Evolutionary conservation across 2,113 vertebrate species (phyloP), one percentile per base, ranked within the genome.

Genomic region (Sinocyclocheilus anophthalmus): DNA sequence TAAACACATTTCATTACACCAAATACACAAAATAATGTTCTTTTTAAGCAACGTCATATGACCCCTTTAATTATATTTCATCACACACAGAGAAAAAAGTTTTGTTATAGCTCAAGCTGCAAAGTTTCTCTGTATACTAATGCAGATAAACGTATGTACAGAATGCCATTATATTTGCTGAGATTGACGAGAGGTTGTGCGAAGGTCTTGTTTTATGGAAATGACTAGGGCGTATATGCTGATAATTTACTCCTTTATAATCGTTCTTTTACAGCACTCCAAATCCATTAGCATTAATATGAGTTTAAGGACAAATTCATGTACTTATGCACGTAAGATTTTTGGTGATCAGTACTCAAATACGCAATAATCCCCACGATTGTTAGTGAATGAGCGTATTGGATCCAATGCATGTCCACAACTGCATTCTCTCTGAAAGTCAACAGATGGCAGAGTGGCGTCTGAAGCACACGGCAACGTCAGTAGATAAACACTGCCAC

Each of bases 391-490:
- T 50, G 72, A 14, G 22, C 24, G 22, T 45, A 50, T 53, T 76
- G 14, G 5, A n/a, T 30, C 24, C 48, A 53, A 12, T 77, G 13
- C 50, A 18, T 76, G n/a, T 76, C 75, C 75, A 30, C 57, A 84
- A 82, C 73, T 93, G 92, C 84, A 93, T 84, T 93, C 78, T 87
- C 75, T 82, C 87, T 83, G 83, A 87, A 81, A 84, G 90, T 86
- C 94, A 89, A 90, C 90, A 94, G 94, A 93, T 94, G 95, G 94
- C 94, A 91, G 91, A 90, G 92, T 93, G 90, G 92, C 61, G 87
- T 89, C 90, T 92, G 87, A 81, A 1, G 7, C 12, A 1, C 33
- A 5, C 39, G 76, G 67, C 24, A 84, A 30, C 26, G 26, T 80
- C 83, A 75, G 26, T 85, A 70, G 86, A 92, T 91, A 84, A 90